Base-by-base conservation (phyloP, 2,113 vertebrate species). In the Promerops cafer region DNA sequence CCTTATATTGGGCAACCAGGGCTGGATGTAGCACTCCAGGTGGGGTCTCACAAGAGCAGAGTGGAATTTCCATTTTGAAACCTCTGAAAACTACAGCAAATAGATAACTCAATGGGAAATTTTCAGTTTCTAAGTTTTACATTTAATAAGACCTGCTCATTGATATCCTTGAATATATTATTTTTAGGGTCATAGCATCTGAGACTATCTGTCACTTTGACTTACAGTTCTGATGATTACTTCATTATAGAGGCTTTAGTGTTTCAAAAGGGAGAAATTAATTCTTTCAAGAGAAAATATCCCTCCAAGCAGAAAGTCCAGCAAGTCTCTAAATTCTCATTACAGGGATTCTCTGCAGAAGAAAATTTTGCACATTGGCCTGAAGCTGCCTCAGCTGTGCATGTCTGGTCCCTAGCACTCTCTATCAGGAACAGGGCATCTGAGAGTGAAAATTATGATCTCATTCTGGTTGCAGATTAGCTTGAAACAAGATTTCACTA, bases 401-500 rank as follows among this genome's bases (percentile, higher is more conserved):
- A 68, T 2, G 49, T 83, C 52, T 90, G 82, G 72, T 88, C 39
- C 47, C 85, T 83, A 85, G 69, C 39, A 75, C 40, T 53, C 42
- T 85, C 30, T 45, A 22, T 89, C 92, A 90, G 52, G 52, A 50
- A 16, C 15, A 45, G 24, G 35, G 59, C 61, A 80, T 49, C 50
- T 35, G 42, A 83, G 35, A 63, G 56, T n/a, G n/a, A 78, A 86
- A 79, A 40, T 52, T 16, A 70, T 69, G 37, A 85, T 72, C 39
- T 5, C n/a, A 54, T 85, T 93, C 44, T 81, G 54, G 31, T 70
- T 86, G 64, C 76, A 92, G 76, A 92, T 93, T 75, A 93, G 79
- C 39, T 90, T 40, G 57, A 88, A 96, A 96, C 83, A 95, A 89
- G 85, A 90, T 93, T 93, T 78, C 82, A 85, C 88, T 49, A 93